phyloP scores from a whole-genome alignment of 1,140 invertebrate species.

The Pinna nobilis region DNA sequence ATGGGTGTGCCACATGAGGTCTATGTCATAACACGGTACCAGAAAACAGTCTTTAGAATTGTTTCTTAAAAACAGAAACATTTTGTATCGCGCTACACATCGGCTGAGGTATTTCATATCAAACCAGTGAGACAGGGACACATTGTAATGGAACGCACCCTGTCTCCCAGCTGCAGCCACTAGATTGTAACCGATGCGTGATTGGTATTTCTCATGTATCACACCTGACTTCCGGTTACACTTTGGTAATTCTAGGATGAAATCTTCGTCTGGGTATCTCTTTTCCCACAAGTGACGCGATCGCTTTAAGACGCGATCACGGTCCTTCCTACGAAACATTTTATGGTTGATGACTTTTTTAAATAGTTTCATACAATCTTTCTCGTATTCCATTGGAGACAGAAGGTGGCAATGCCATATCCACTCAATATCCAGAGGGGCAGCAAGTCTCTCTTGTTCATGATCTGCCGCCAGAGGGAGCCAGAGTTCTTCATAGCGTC shows the following conservation, averaged over 20 bases:
- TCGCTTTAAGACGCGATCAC: slow-evolving; percentile 43
- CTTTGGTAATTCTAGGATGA: slow-evolving; percentile 44
- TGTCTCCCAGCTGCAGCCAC: slow-evolving; percentile 73
- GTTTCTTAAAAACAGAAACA: slow-evolving; percentile 75
- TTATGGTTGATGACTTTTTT: slow-evolving; percentile 72
- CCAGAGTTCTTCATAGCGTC: slow-evolving; percentile 76
- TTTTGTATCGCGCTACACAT: slow-evolving; percentile 74
- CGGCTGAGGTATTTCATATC: slow-evolving; percentile 72
- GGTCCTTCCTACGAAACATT: slow-evolving; percentile 60
- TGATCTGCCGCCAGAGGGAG: slow-evolving; percentile 73
- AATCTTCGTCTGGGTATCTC: slow-evolving; percentile 60
- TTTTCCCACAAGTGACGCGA: slow-evolving; percentile 57
- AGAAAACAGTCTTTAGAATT: slow-evolving; percentile 73
- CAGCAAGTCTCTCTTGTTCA: slow-evolving; percentile 56
- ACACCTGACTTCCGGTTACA: not conserved
- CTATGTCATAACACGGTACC: slow-evolving; percentile 77
- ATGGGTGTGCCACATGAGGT: slow-evolving; percentile 77
- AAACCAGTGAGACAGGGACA: slow-evolving; percentile 76
- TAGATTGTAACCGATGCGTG: slow-evolving; percentile 70
- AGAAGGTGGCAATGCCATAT: slow-evolving; percentile 77
- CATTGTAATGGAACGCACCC: slow-evolving; percentile 73
- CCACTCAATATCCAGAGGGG: slow-evolving; percentile 77
- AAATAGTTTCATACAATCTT: slow-evolving; percentile 72
- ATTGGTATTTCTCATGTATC: slow-evolving; percentile 19
- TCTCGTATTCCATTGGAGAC: slow-evolving; percentile 71